Conservation (phyloP, 2,888 invertebrate species). For the Phymatocera aterrima region DNA sequence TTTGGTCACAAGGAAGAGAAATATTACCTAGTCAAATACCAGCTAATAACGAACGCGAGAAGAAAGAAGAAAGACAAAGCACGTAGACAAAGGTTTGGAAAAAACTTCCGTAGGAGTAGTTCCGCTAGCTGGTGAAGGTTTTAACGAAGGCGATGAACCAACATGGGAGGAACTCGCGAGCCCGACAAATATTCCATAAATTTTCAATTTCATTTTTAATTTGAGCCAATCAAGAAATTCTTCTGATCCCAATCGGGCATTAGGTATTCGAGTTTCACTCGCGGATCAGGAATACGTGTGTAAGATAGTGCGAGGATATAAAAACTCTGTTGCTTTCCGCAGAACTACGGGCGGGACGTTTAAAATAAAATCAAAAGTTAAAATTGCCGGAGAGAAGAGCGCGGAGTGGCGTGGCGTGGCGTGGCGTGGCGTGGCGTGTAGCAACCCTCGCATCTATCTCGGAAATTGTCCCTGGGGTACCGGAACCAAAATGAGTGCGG, state of each 20-base stretch:
- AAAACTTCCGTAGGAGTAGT: neutral
- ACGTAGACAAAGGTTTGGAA: neutral
- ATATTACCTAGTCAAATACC: too few relatives aligned
- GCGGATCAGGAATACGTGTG: too few relatives aligned
- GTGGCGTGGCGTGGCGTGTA: neutral
- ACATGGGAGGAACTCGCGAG: neutral
- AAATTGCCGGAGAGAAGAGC: conserved; percentile 28
- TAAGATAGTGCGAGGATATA: too few relatives aligned
- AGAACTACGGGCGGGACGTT: neutral
- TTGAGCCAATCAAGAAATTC: too few relatives aligned
- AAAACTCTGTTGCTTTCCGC: too few relatives aligned
- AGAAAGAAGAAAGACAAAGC: neutral
- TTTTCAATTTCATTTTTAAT: neutral
- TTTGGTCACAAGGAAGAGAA: neutral
- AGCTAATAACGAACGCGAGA: too few relatives aligned
- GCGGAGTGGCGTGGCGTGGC: neutral
- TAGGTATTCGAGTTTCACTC: too few relatives aligned
- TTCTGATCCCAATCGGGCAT: too few relatives aligned
- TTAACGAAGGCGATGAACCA: conserved; percentile 37
- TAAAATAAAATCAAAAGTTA: conserved; percentile 44
- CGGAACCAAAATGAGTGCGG: conserved; percentile 40
- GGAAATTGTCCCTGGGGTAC: conserved; percentile 40
- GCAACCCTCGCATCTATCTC: conserved; percentile 40
- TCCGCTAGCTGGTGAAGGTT: conserved; percentile 33
- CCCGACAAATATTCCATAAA: conserved; percentile 11